phyloP scores from a whole-genome alignment of 2,888 invertebrate species.

The Apodemia duryi region DNA sequence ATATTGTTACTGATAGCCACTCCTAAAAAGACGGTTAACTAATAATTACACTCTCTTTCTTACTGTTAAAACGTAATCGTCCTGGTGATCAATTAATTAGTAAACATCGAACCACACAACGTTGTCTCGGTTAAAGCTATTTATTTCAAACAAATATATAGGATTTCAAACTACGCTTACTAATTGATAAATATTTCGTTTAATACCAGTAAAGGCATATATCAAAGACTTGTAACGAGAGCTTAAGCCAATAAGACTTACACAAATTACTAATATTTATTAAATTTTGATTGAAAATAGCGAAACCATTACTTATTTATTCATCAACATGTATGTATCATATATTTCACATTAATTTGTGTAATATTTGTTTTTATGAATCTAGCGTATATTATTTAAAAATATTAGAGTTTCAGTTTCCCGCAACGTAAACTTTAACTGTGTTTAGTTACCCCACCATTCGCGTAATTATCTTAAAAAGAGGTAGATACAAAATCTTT shows the following conservation, averaged over 20 bases:
- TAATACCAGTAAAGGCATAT: background rate
- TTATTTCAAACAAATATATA: background rate
- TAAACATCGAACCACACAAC: background rate
- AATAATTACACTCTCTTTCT: background rate
- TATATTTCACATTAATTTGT: too few relatives aligned
- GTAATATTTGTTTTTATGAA: too few relatives aligned
- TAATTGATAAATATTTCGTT: too few relatives aligned
- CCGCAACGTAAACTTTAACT: too few relatives aligned
- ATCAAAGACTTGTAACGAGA: background rate
- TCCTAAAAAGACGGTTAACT: background rate
- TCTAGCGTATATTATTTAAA: too few relatives aligned
- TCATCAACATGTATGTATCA: too few relatives aligned
- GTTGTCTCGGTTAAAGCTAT: background rate
- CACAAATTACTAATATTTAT: conserved; percentile 33
- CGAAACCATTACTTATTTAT: too few relatives aligned
- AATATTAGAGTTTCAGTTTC: too few relatives aligned
- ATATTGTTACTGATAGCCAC: too few relatives aligned
- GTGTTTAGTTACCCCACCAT: too few relatives aligned
- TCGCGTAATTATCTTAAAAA: too few relatives aligned
- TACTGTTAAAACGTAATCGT: background rate
- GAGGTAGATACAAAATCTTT: too few relatives aligned
- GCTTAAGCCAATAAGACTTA: conserved; percentile 16
- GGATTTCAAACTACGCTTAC: background rate
- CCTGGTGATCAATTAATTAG: background rate
- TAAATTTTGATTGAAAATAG: conserved; percentile 37